Evolutionary conservation across 2,113 vertebrate species (phyloP).

Genomic region (Caracal caracal): DNA sequence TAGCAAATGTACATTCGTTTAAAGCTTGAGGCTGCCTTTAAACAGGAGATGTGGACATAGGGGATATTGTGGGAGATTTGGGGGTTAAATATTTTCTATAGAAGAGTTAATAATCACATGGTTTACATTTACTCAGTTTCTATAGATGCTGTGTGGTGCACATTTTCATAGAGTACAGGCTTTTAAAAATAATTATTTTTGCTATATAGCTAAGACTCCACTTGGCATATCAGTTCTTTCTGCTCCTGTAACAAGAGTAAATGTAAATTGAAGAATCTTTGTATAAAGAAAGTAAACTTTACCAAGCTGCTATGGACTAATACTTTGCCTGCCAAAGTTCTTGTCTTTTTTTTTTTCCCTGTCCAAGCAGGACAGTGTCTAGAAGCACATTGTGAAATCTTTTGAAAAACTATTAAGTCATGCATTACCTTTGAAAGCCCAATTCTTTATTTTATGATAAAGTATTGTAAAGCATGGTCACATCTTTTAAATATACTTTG

Average conservation of each 20-base stretch:
- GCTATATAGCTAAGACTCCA: conserved; percentile 47
- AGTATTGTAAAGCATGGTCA: conserved; percentile 51
- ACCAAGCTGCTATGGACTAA: conserved; percentile 82
- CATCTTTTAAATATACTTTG: conserved; percentile 47
- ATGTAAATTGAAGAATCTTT: conserved; percentile 54
- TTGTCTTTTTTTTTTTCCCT: not conserved
- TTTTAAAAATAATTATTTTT: conserved; percentile 73
- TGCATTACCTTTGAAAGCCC: conserved; percentile 57
- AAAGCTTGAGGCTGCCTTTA: conserved; percentile 16
- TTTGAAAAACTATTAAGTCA: conserved; percentile 61
- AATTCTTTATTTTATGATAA: conserved; percentile 28
- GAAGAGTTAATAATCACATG: conserved; percentile 39
- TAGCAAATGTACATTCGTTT: not conserved
- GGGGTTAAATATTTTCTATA: conserved; percentile 21
- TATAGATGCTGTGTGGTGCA: conserved; percentile 77
- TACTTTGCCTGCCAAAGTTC: conserved; percentile 59
- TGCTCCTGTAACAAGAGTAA: conserved; percentile 72
- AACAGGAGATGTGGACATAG: not conserved
- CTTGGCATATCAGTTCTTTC: conserved; percentile 27
- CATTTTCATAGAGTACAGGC: conserved; percentile 75
- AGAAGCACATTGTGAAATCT: conserved; percentile 34
- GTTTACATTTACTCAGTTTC: conserved; percentile 74
- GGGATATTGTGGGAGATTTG: not conserved
- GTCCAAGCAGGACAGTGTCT: not conserved
- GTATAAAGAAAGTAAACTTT: conserved; percentile 42